phyloP scores from a whole-genome alignment of 92 coral and sea anemone genomes.

The Hydrozoanthus gracilis region DNA sequence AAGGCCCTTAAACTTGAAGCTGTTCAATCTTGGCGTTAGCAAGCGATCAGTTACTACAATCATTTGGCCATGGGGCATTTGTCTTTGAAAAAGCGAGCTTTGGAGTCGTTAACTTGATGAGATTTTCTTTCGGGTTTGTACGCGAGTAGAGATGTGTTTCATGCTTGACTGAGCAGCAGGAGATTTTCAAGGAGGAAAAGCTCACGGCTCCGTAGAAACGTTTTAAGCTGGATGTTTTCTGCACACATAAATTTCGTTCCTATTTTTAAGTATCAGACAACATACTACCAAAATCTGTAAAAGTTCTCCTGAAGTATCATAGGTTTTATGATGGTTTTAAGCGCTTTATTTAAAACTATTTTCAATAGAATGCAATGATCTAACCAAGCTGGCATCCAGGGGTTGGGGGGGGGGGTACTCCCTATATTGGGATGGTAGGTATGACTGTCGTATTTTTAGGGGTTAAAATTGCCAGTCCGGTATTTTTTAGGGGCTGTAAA shows the following conservation, averaged over 20 bases:
- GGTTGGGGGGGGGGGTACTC: no score
- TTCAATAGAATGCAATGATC: background rate
- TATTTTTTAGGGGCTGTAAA: no score
- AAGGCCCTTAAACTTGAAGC: background rate
- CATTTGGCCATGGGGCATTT: background rate
- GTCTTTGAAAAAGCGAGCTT: background rate
- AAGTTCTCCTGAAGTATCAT: background rate
- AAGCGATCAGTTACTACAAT: background rate
- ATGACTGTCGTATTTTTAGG: no score
- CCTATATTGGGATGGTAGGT: no score
- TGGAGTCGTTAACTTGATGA: background rate
- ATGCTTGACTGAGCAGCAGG: background rate
- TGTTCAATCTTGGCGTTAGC: background rate
- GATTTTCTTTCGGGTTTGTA: slow-evolving; percentile 11
- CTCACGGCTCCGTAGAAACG: slow-evolving; percentile 9
- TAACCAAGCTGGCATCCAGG: background rate
- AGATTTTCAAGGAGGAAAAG: background rate
- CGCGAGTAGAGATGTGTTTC: slow-evolving; percentile 8
- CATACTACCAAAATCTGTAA: slow-evolving; percentile 7
- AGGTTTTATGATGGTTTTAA: background rate
- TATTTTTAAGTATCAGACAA: background rate
- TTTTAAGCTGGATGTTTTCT: background rate
- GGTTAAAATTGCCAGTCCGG: no score
- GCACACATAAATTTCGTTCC: slow-evolving; percentile 2
- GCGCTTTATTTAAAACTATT: background rate